These are phyloP conservation scores for Cetoscarus ocellatus DNA, from an alignment of 2,797 vertebrate species.

Conservation along the genomic window DNA sequence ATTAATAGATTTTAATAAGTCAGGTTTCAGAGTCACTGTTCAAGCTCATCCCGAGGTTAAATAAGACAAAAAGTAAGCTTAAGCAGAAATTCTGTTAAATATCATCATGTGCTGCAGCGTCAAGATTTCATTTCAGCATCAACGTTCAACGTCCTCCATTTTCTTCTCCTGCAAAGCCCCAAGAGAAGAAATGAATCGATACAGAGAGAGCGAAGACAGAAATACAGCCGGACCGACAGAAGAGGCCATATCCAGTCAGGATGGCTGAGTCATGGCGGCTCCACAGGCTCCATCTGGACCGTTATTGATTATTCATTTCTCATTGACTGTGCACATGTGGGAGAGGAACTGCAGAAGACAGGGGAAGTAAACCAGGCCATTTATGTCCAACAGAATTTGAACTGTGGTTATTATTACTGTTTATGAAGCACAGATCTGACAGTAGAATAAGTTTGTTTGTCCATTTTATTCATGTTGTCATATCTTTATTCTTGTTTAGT, in stretches of 20 bases:
- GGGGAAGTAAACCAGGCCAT: background rate
- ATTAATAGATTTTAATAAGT: no score
- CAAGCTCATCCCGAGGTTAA: background rate
- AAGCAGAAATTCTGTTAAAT: background rate
- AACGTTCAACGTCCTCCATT: no score
- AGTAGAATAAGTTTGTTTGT: background rate
- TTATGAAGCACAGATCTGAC: background rate
- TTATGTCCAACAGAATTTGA: slow-evolving; percentile 2
- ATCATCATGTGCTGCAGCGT: background rate
- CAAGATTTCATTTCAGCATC: no score
- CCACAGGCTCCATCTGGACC: slow-evolving; percentile 47
- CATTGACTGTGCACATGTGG: slow-evolving; percentile 40
- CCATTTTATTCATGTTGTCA: no score
- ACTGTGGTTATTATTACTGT: background rate
- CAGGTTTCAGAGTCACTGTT: background rate
- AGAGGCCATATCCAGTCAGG: slow-evolving; percentile 28
- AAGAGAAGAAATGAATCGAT: background rate
- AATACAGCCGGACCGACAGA: slow-evolving; percentile 3
- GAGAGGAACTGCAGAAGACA: slow-evolving; percentile 20
- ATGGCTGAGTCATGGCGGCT: slow-evolving; percentile 46
- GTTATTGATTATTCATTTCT: slow-evolving; percentile 65
- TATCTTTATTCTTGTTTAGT: no score
- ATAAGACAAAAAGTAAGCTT: no score
- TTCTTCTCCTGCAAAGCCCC: background rate
- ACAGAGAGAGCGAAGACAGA: slow-evolving; percentile 15